Conservation (phyloP, 2,797 vertebrate genomes). For the Trematomus bernacchii region DNA sequence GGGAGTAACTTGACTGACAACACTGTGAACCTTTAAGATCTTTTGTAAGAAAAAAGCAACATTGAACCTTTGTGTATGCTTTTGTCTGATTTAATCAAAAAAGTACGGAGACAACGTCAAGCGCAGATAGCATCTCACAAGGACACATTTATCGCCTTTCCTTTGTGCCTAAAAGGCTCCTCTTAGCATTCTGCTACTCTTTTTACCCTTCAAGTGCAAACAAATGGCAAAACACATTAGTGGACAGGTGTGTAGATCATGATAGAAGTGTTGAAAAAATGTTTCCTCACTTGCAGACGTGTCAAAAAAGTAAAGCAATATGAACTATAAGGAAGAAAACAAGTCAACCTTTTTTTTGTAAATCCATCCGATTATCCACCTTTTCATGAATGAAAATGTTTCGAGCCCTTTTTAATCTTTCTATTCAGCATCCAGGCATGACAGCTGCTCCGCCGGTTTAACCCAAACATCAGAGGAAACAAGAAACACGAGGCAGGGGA, state of each 20-base stretch:
- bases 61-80: too few species aligned
- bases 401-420: slow-evolving; percentile 38
- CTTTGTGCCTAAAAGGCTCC: too few species aligned
- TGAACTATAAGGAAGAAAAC: background rate
- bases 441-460: slow-evolving; percentile 30
- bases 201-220: background rate
- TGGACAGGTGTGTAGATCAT: background rate
- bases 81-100: too few species aligned
- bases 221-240: too few species aligned
- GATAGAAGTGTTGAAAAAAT: background rate
- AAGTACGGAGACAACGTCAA: too few species aligned
- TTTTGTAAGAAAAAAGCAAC: too few species aligned
- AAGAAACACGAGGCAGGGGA: background rate
- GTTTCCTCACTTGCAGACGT: background rate
- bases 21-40: too few species aligned
- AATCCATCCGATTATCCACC: slow-evolving; percentile 35
- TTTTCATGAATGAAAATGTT: slow-evolving; percentile 23
- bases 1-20: too few species aligned
- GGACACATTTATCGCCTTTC: too few species aligned
- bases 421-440: slow-evolving; percentile 24
- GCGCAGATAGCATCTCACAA: too few species aligned
- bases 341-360: background rate
- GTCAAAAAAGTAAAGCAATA: background rate
- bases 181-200: background rate
- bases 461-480: slow-evolving; percentile 54